Evolutionary conservation across 1,140 invertebrate species (phyloP), one percentile per base, ranked within the genome.

Genomic region (Tyrophagus putrescentiae): DNA sequence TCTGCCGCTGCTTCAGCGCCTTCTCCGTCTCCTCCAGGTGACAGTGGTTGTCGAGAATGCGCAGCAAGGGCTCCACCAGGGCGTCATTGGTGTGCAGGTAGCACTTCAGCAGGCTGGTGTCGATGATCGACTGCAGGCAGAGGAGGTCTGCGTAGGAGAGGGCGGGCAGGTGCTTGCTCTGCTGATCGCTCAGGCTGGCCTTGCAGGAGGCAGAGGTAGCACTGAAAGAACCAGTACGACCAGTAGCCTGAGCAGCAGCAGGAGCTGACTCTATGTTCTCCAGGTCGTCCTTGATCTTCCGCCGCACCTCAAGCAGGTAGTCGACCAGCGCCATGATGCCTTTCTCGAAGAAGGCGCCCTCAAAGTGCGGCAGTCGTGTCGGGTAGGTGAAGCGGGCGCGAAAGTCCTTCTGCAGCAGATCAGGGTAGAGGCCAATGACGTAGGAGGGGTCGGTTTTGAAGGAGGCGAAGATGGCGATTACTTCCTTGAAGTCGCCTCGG

Each of bases 41-140:
- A 72, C 93, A 97, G 69, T 91, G 83, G 72, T 96, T 98, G 66
- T 81, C 79, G 57, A 75, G 75, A n/a, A 93, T 72, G 11, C 94
- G 79, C 4, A 98, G 71, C 16, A 98, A 72, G 0, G 91, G 84
- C 0, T 88, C 86, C 5, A 97, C 85, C 36, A 96, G 74, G 0
- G 87, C 87, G 76, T 95, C 90, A 72, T 97, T 97, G 1, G 87
- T 95, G 82, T 92, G 69, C 52, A 97, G 76, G 75, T 96, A 98
- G 72, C 92, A 96, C 71, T 97, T 97, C 0, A 98, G 74, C 44
- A 98, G 72, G 1, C 92, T 95, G 3, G 92, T 97, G 70, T 97
- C 94, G 63, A 97, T 93, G 41, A 96, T 88, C 73, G 93, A 89
- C 23, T 92, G 71, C 32, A 94, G 75, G 64, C 91, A 72, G 57